These are phyloP conservation scores for Anoplophora glabripennis DNA, from an alignment of 1,140 invertebrate genomes.

Conservation along the genomic window DNA sequence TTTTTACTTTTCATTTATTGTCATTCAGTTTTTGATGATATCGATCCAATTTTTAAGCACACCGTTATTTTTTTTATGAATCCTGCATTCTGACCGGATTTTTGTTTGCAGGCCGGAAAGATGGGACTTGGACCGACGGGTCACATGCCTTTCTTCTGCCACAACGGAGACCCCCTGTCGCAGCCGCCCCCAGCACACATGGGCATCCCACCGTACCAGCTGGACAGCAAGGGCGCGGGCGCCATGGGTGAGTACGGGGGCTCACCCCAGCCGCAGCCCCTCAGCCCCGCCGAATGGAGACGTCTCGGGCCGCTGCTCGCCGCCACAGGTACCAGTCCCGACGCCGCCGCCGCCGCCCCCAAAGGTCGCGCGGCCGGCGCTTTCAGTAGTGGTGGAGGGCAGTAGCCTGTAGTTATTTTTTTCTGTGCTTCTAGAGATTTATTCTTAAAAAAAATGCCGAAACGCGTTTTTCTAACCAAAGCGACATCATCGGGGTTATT, in stretches of 20 bases:
- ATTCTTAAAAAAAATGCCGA: not conserved
- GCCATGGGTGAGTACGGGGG: slow-evolving; percentile 63
- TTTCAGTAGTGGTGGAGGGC: slow-evolving; percentile 38
- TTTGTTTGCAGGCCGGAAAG: slow-evolving; percentile 80
- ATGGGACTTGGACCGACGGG: slow-evolving; percentile 73
- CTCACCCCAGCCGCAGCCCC: slow-evolving; percentile 42
- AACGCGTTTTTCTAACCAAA: too few species aligned
- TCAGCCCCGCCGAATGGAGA: slow-evolving; percentile 55
- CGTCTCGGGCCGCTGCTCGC: slow-evolving; percentile 55
- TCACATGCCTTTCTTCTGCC: slow-evolving; percentile 82
- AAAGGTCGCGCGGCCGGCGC: not conserved
- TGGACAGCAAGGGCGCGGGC: slow-evolving; percentile 69
- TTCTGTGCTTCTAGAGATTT: not conserved
- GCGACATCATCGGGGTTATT: too few species aligned
- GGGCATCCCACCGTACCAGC: slow-evolving; percentile 92
- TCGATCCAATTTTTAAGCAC: too few species aligned
- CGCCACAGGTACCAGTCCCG: slow-evolving; percentile 53
- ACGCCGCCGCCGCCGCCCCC: slow-evolving; percentile 3
- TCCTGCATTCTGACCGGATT: slow-evolving; percentile 22
- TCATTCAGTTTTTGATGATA: too few species aligned
- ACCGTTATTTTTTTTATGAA: too few species aligned
- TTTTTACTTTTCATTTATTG: too few species aligned
- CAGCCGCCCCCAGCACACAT: slow-evolving; percentile 96
- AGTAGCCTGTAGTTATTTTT: slow-evolving; percentile 25
- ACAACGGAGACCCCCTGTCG: slow-evolving; percentile 77